Evolutionary conservation across 2,797 vertebrate genomes (phyloP).

Genomic region (Microhierax caerulescens): DNA sequence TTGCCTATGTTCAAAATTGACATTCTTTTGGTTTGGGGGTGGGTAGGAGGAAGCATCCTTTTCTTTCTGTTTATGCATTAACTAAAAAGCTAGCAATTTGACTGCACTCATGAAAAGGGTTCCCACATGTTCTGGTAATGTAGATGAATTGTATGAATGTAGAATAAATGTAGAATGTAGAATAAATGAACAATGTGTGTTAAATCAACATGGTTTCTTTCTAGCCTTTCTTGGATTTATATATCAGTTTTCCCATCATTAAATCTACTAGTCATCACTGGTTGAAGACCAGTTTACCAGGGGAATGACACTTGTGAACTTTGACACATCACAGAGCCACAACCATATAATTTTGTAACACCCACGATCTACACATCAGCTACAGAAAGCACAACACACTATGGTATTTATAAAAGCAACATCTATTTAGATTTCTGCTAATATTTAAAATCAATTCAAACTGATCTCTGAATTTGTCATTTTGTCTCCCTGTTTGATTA

Average conservation of each 20-base stretch:
- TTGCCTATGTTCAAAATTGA: not conserved
- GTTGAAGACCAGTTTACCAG: not conserved
- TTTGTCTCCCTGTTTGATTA: not conserved
- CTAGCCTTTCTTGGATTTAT: not conserved
- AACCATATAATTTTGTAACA: not conserved
- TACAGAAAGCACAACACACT: not conserved
- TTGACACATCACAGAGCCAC: not conserved
- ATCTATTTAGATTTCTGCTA: not conserved
- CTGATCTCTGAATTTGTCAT: not conserved
- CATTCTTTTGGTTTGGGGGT: not conserved
- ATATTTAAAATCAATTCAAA: not conserved
- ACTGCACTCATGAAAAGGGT: not conserved
- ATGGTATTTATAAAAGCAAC: not conserved
- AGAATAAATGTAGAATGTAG: too few species aligned
- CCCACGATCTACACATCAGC: not conserved
- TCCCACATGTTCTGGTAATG: not conserved
- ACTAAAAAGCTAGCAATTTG: not conserved
- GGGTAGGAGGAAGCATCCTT: not conserved
- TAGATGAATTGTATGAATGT: too few species aligned
- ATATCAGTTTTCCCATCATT: not conserved
- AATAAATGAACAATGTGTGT: not conserved
- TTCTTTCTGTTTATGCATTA: not conserved
- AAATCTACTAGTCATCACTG: not conserved
- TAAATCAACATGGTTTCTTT: not conserved
- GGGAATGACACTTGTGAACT: not conserved